These are phyloP conservation scores for Rhagium mordax DNA, from an alignment of 2,888 invertebrate genomes.

Conservation along the genomic window DNA sequence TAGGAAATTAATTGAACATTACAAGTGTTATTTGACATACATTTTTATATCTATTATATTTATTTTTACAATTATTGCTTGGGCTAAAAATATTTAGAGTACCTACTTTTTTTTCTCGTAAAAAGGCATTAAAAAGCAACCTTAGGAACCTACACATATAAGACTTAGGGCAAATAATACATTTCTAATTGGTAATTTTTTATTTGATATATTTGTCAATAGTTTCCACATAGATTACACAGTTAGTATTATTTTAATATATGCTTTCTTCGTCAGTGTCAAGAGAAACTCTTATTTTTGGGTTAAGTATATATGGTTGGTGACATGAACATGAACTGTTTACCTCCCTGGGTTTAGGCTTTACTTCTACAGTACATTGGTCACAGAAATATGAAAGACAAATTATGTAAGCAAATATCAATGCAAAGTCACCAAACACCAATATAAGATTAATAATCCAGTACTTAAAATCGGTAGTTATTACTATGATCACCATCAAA, in stretches of 20 bases:
- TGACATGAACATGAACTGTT: neutral
- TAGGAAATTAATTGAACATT: too few relatives aligned
- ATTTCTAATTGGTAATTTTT: neutral
- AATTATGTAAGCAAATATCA: constrained; percentile 24
- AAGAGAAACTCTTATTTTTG: neutral
- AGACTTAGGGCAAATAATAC: neutral
- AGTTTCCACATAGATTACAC: too few relatives aligned
- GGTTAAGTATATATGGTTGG: neutral
- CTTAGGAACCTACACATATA: too few relatives aligned
- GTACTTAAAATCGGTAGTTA: constrained; percentile 17
- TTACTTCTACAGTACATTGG: neutral
- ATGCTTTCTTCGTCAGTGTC: too few relatives aligned
- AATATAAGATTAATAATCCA: constrained; percentile 11
- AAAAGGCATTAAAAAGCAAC: too few relatives aligned
- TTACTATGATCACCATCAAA: constrained; percentile 21
- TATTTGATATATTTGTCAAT: neutral
- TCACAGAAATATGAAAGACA: constrained; percentile 24
- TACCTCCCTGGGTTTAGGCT: neutral
- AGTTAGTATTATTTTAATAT: too few relatives aligned
- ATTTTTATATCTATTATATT: too few relatives aligned
- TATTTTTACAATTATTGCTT: too few relatives aligned
- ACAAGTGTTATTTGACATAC: too few relatives aligned
- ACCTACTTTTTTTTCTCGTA: too few relatives aligned
- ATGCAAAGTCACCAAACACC: neutral
- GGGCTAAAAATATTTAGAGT: too few relatives aligned